Evolutionary conservation across 1,140 invertebrate species (phyloP), one percentile per base, ranked within the genome.

Genomic region (Calliphora vicina): DNA sequence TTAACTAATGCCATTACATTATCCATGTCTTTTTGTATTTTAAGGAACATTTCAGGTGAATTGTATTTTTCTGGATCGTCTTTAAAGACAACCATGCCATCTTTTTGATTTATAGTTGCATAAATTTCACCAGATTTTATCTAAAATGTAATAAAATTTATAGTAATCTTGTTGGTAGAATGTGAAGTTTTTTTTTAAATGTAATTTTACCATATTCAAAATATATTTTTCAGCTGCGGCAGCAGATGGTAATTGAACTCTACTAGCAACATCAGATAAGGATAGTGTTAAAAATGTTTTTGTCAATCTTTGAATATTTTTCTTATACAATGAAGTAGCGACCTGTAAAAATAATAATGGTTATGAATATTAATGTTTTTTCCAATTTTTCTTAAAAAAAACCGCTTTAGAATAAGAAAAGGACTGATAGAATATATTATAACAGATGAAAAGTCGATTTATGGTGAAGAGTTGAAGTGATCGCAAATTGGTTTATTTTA

Each of bases 121-220:
- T 96, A 99, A 85, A 99, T 99, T 92, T 99, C 97, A 80, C 96
- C 96, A 91, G 98, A 97, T 92, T 99, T 97, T 86, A 99, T 99
- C 97, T 99, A 87, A 76, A 43, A 27, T 50, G 15, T 9, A 10
- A 13, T 0, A 1, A 57, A 1, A 8, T 13, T 23, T 71, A 35
- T 35, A 35, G n/a, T 43, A 61, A 6, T 5, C 0, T 78, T 20
- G 13, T 76, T 67, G 8, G 9, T 81, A 13, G 57, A 71, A 17
- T 71, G 25, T 2, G 4, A 35, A 35, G 5, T 35, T 83, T n/a
- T 42, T 42, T 29, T 5, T 8, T 17, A n/a, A 50, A n/a, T n/a
- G n/a, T 4, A 6, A 13, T 27, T 50, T 91, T 91, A 96, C 96
- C 98, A 99, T 99, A 91, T 97, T 96, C 67, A 99, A 92, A 86